Evolutionary conservation across 2,888 invertebrate species (phyloP).

Genomic region (Amiota communis): DNA sequence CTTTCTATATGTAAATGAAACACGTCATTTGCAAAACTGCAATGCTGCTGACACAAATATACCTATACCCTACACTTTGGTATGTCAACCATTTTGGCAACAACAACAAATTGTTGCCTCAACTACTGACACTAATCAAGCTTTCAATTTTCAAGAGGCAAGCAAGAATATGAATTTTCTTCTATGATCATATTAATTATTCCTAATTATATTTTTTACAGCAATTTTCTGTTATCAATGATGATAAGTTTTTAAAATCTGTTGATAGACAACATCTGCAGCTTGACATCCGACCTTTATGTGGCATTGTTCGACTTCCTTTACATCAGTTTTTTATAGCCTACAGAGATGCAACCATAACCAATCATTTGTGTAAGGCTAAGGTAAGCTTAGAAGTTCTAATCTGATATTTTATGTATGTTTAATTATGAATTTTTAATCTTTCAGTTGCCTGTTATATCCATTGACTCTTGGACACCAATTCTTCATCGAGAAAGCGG

Average conservation of each 20-base stretch:
- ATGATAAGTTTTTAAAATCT: slow-evolving; percentile 75
- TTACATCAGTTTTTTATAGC: slow-evolving; percentile 78
- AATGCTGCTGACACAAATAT: slow-evolving; percentile 26
- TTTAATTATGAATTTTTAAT: not conserved
- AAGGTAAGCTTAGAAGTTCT: slow-evolving; percentile 71
- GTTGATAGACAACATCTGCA: slow-evolving; percentile 76
- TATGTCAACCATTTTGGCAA: slow-evolving; percentile 70
- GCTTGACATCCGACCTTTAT: slow-evolving; percentile 75
- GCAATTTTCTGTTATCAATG: slow-evolving; percentile 76
- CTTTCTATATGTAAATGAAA: slow-evolving; percentile 64
- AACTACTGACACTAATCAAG: slow-evolving; percentile 47
- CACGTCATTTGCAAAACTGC: slow-evolving; percentile 49
- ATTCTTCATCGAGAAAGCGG: slow-evolving; percentile 72
- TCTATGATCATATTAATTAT: not conserved
- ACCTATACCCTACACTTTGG: slow-evolving; percentile 55
- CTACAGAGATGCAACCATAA: slow-evolving; percentile 76
- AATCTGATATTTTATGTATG: not conserved
- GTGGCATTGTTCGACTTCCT: slow-evolving; percentile 74
- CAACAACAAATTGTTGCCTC: slow-evolving; percentile 53
- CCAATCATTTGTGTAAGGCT: slow-evolving; percentile 75
- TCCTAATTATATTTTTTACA: slow-evolving; percentile 58
- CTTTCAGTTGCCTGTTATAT: slow-evolving; percentile 76
- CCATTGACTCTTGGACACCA: slow-evolving; percentile 77
- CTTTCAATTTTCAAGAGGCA: slow-evolving; percentile 68
- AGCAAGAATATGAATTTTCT: slow-evolving; percentile 38